Evolutionary conservation across 2,888 invertebrate species (phyloP), one percentile per base, ranked within the genome.

Genomic region (Nymphalis polychloros): DNA sequence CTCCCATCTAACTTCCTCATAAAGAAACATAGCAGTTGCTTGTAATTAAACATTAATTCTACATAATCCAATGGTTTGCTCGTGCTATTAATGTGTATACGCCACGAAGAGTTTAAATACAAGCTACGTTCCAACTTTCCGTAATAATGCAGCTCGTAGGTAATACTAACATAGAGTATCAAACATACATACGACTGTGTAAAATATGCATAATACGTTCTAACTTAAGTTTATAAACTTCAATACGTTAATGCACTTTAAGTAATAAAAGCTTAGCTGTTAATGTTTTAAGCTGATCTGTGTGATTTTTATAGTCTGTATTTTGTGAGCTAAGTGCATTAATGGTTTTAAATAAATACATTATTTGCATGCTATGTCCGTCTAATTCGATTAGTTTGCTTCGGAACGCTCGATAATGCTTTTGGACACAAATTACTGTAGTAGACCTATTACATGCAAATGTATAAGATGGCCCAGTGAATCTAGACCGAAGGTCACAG

Each of bases 301-400:
- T 31, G 27, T 6, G 27, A 31, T 31, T 31, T 31, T 31, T 6
- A 31, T 31, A 31, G 27, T 31, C 5, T 31, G 27, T 31, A 31
- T 31, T 31, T 31, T 31, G 27, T 31, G 27, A 31, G 5, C 27
- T 31, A 31, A 31, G 27, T 31, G 13, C 41, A 41, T 41, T 41
- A 31, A 31, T 41, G 41, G 4, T 13, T 13, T 41, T 41, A 41
- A 41, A 41, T 41, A 27, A 16, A 52, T 10, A n/a, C 5, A 23
- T 19, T 60, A 66, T 61, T 66, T 47, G 53, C 59, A 64, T 66
- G 52, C 23, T 13, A 35, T 59, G 66, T 35, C 53, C 16, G 53
- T 19, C 48, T 61, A 61, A 66, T 61, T 66, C 66, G 53, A 66
- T 66, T 61, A 61, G 52, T 27, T 48, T 61, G 53, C 66, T 61